A percentile compares a stretch with the other conserved stretches of the same genome.
Evolutionary conservation across 2,113 vertebrate genomes (phyloP).

Genomic region (Glaucomys volans): DNA sequence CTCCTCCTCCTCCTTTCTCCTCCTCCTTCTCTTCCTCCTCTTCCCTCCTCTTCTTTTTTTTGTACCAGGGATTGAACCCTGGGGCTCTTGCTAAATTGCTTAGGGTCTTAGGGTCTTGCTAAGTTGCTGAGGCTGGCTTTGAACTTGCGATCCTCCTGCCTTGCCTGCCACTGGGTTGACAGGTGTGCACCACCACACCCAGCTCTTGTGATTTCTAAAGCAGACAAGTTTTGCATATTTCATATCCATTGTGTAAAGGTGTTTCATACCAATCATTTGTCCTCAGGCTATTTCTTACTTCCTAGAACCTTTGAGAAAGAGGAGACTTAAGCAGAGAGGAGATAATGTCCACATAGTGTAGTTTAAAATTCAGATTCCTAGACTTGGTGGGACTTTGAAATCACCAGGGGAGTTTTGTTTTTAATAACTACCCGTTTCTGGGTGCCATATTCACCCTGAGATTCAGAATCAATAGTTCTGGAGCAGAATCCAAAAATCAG

Average conservation of each 20-base stretch:
- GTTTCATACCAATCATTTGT: background rate
- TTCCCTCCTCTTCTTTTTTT: background rate
- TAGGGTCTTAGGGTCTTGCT: too few species aligned
- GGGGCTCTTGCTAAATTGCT: too few species aligned
- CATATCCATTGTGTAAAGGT: background rate
- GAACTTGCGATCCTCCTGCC: too few species aligned
- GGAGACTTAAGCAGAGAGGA: background rate
- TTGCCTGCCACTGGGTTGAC: too few species aligned
- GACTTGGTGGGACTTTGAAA: background rate
- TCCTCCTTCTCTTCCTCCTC: too few species aligned
- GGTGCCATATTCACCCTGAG: background rate
- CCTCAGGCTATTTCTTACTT: constrained; percentile 22
- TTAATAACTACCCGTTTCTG: constrained; percentile 1
- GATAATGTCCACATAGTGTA: background rate
- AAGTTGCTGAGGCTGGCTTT: too few species aligned
- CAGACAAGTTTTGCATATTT: background rate
- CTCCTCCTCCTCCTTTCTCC: too few species aligned
- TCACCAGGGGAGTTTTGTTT: background rate
- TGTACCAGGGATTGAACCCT: background rate
- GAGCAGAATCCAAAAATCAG: constrained; percentile 18
- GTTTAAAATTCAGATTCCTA: background rate
- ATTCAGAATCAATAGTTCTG: constrained; percentile 28
- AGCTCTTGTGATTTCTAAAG: background rate
- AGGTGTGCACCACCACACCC: too few species aligned
- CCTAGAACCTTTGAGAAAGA: background rate